A percentile compares a stretch with the other conserved stretches of the same genome.
phyloP scores from a whole-genome alignment of 2,888 invertebrate species.

The Apodemia duryi region DNA sequence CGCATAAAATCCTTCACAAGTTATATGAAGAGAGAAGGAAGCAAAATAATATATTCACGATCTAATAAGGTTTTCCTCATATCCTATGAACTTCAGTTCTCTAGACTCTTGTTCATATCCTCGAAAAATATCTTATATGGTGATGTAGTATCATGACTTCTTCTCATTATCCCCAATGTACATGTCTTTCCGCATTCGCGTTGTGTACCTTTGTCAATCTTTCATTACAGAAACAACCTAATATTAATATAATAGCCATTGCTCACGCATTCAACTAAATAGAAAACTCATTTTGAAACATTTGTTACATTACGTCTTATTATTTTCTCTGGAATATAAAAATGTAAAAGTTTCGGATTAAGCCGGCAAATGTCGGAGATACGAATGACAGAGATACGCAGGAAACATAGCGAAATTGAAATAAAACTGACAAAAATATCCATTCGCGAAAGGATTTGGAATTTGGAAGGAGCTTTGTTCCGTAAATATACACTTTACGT shows the following conservation, averaged over 20 bases:
- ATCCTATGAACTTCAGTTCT: too few species aligned
- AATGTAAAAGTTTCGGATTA: conserved; percentile 6
- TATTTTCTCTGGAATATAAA: not conserved
- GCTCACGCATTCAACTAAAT: not conserved
- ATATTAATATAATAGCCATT: not conserved
- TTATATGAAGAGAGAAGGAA: too few species aligned
- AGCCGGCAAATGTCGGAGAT: not conserved
- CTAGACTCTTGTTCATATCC: too few species aligned
- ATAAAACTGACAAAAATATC: conserved; percentile 4
- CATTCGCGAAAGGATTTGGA: not conserved
- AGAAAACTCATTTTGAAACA: not conserved
- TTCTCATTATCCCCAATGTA: too few species aligned
- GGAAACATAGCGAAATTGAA: not conserved
- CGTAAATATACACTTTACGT: not conserved
- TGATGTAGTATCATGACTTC: too few species aligned
- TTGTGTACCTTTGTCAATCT: too few species aligned
- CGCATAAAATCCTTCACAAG: too few species aligned
- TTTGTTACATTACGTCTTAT: not conserved
- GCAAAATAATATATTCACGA: too few species aligned
- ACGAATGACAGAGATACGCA: conserved; percentile 6
- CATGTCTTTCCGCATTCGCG: too few species aligned
- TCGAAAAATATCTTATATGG: too few species aligned
- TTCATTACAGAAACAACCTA: too few species aligned
- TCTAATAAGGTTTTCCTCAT: too few species aligned
- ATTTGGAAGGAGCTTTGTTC: not conserved